phyloP scores from a whole-genome alignment of 2,113 vertebrate genomes.

The Tachycineta bicolor region DNA sequence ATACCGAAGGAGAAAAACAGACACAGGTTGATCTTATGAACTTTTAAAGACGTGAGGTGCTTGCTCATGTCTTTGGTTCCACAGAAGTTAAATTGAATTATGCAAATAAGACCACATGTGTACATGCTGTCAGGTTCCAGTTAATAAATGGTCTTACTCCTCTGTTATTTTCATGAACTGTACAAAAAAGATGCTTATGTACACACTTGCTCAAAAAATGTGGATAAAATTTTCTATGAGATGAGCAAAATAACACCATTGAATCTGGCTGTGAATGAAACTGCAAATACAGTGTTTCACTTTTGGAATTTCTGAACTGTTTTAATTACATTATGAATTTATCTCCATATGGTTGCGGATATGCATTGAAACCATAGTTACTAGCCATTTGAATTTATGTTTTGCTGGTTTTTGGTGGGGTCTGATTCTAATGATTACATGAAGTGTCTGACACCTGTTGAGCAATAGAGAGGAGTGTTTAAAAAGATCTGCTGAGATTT shows the following conservation, averaged over 20 bases:
- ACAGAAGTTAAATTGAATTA: constrained; percentile 6
- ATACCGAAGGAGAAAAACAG: background rate
- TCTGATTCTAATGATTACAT: background rate
- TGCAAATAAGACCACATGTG: background rate
- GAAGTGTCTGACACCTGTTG: background rate
- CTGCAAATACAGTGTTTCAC: background rate
- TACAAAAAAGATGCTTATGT: background rate
- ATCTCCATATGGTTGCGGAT: background rate
- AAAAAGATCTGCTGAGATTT: background rate
- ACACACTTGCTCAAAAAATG: background rate
- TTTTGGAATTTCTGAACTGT: background rate
- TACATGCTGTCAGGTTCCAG: background rate
- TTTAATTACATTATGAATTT: background rate
- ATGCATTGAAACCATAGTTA: background rate
- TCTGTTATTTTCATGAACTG: constrained; percentile 6
- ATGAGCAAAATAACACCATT: background rate
- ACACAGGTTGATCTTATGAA: background rate
- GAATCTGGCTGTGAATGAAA: background rate
- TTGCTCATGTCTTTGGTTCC: background rate
- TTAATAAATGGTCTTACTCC: background rate
- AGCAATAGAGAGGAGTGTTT: background rate
- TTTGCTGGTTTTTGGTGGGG: background rate
- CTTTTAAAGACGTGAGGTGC: background rate
- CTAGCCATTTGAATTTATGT: background rate
- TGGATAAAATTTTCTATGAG: background rate